phyloP scores from a whole-genome alignment of 2,797 vertebrate species.

The Labroides dimidiatus region DNA sequence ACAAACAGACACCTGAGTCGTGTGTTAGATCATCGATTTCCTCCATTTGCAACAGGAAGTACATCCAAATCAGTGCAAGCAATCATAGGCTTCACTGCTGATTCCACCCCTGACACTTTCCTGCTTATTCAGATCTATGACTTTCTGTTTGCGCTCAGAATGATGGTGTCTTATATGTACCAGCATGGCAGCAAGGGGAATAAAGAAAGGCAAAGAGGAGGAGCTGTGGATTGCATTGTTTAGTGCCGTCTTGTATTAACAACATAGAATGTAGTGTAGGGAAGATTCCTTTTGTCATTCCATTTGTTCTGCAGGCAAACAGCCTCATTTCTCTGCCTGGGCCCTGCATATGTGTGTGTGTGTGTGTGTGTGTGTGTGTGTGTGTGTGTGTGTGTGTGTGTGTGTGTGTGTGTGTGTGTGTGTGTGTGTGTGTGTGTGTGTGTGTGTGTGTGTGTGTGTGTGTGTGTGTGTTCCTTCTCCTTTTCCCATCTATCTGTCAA shows the following conservation, averaged over 20 bases:
- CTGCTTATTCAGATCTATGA: conserved; percentile 72
- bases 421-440: conserved; percentile 34
- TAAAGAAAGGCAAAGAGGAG: conserved; percentile 49
- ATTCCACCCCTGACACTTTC: conserved; percentile 52
- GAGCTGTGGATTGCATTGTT: conserved; percentile 75
- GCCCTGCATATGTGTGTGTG: conserved; percentile 22
- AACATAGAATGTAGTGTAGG: conserved; percentile 67
- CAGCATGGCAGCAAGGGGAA: conserved; percentile 29
- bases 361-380: conserved; percentile 48
- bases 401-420: conserved; percentile 33
- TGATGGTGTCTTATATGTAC: conserved; percentile 48
- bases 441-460: conserved; percentile 25
- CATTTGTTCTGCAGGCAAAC: conserved; percentile 83
- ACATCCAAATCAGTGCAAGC: conserved; percentile 40
- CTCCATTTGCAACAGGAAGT: conserved; percentile 39
- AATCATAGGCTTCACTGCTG: conserved; percentile 41
- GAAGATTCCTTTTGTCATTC: conserved; percentile 84
- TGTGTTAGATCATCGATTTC: conserved; percentile 33
- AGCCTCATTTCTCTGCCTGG: conserved; percentile 76
- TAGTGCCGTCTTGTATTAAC: conserved; percentile 81
- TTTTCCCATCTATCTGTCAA: conserved; percentile 79
- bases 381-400: conserved; percentile 16
- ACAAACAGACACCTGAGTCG: conserved; percentile 31
- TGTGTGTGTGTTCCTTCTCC: conserved; percentile 37
- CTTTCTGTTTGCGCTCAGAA: conserved; percentile 46